Evolutionary conservation across 2,113 vertebrate species (phyloP).

Genomic region (Percina caprodes): DNA sequence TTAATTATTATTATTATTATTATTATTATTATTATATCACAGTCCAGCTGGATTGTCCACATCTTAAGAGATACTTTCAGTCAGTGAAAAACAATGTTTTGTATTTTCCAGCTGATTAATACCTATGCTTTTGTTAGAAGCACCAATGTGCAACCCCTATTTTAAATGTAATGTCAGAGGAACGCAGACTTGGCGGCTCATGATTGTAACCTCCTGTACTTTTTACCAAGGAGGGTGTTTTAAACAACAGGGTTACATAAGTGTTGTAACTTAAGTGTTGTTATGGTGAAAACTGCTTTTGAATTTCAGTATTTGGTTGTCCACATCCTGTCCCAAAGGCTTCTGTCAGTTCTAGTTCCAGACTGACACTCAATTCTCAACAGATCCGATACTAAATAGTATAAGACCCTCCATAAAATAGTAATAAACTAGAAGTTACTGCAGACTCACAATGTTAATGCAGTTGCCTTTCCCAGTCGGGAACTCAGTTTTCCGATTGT

Average conservation of each 20-base stretch:
- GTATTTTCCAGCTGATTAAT: background rate
- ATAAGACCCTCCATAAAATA: no score
- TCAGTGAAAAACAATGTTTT: background rate
- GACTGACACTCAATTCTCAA: background rate
- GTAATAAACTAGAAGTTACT: no score
- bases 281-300: background rate
- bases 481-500: no score
- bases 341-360: background rate
- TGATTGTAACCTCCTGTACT: background rate
- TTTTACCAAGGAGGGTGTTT: background rate
- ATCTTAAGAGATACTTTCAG: background rate
- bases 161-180: background rate
- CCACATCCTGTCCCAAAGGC: background rate
- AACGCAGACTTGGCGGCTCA: background rate
- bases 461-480: no score
- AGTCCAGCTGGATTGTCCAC: no score
- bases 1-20: no score
- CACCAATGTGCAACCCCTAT: background rate
- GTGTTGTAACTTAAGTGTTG: background rate
- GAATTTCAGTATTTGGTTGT: background rate
- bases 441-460: no score
- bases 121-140: background rate
- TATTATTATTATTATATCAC: no score
- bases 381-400: no score
- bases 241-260: slow-evolving; percentile 8